Evolutionary conservation across 2,113 vertebrate genomes (phyloP), one percentile per base, ranked within the genome.

Genomic region (Capra hircus): DNA sequence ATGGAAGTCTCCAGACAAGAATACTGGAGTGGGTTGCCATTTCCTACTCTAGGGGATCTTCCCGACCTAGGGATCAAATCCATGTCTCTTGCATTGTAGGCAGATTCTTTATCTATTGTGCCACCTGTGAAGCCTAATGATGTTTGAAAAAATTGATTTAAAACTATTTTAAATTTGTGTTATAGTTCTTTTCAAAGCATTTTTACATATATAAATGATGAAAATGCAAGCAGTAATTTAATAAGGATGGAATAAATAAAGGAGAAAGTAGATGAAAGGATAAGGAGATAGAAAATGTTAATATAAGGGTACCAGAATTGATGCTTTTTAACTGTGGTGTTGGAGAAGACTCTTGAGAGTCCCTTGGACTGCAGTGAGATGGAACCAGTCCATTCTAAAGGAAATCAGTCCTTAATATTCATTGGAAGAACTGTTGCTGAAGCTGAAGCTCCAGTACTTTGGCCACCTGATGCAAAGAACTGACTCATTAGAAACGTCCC

Each of bases 101-200:
- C 12, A 43, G 71, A 77, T 77, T 77, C 36, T 77, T 77, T 77
- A 14, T 40, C 36, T 74, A 14, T 25, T 74, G 71, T 43, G 71
- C 23, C 36, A 74, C 71, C 36, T 74, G 71, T 0, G 3, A 43
- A 74, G 71, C 71, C 36, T 80, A 80, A 19, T 80, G 27, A 80
- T 80, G 28, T 50, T 50, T 30, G 0, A 30, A 33, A 48, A 80
- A 50, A 80, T n/a, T 62, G 91, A 81, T 86, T 62, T 15, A 62
- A 33, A 62, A 62, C 60, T 89, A 87, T 91, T 71, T 95, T 52
- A 84, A 62, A 84, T 78, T 83, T 86, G 6, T 55, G 48, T 77
- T 97, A 28, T 77, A 82, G 48, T 83, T 97, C 53, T 95, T 96
- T 77, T 80, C 8, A 90, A 94, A 92, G 59, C 4, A 33, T 64